Evolutionary conservation across 2,797 vertebrate genomes (phyloP).

Genomic region (Lemur catta): DNA sequence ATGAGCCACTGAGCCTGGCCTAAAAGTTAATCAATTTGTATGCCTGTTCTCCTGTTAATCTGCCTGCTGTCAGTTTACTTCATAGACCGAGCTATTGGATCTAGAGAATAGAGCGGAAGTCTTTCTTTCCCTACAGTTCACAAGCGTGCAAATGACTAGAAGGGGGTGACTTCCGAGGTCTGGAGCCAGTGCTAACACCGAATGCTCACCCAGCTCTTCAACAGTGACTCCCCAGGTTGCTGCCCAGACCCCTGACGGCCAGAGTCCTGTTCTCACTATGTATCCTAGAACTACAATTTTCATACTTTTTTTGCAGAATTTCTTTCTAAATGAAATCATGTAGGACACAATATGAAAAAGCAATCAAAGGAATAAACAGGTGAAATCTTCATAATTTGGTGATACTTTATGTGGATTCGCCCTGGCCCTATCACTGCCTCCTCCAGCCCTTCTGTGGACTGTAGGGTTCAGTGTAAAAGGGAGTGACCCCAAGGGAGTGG

Average conservation of each 20-base stretch:
- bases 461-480: not conserved
- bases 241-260: accelerated
- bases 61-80: not conserved
- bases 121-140: not conserved
- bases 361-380: not conserved
- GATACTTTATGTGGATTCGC: not conserved
- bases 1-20: no score
- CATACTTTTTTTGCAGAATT: not conserved
- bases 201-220: not conserved
- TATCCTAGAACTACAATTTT: not conserved
- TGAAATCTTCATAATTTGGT: not conserved
- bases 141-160: not conserved
- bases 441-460: not conserved
- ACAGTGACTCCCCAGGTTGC: not conserved
- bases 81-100: not conserved
- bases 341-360: not conserved
- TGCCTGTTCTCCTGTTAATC: not conserved
- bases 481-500: not conserved
- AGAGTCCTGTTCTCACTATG: not conserved
- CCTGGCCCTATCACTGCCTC: not conserved
- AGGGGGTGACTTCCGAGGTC: not conserved
- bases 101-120: not conserved
- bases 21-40: not conserved
- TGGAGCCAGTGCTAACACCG: not conserved
- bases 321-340: not conserved